Conservation (phyloP, 2,888 invertebrate species). For the Volucella bombylans region DNA sequence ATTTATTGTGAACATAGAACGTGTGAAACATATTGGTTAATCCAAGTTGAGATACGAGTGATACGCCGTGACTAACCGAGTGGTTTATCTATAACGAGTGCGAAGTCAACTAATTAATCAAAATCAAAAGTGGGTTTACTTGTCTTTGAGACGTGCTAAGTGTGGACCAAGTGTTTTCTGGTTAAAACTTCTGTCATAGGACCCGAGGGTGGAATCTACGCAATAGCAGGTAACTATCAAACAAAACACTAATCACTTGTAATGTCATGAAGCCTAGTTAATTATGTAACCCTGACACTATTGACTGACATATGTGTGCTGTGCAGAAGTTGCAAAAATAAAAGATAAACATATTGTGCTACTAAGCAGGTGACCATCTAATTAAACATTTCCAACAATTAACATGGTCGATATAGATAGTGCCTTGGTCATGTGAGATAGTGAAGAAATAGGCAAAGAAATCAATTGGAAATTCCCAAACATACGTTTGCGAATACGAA, state of each 20-base stretch:
- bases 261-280: slow-evolving; percentile 40
- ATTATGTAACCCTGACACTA: slow-evolving; percentile 69
- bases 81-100: background rate
- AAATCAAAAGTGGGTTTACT: slow-evolving; percentile 7
- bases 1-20: slow-evolving; percentile 1
- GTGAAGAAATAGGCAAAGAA: background rate
- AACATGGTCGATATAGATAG: background rate
- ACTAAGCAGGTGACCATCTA: slow-evolving; percentile 47
- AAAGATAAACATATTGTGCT: slow-evolving; percentile 19
- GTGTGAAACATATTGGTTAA: slow-evolving; percentile 14
- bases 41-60: slow-evolving; percentile 3
- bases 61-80: background rate
- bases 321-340: slow-evolving; percentile 7
- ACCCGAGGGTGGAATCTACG: slow-evolving; percentile 1
- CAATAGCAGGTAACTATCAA: slow-evolving; percentile 20
- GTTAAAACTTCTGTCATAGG: slow-evolving; percentile 27
- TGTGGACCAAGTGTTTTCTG: slow-evolving; percentile 27
- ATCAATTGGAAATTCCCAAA: slow-evolving; percentile 21
- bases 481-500: background rate
- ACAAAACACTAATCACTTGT: slow-evolving; percentile 25
- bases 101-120: slow-evolving; percentile 29
- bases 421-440: slow-evolving; percentile 4
- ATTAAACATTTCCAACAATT: slow-evolving; percentile 24
- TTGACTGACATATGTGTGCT: slow-evolving; percentile 37
- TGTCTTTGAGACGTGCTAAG: slow-evolving; percentile 18